Evolutionary conservation across 1,140 invertebrate genomes (phyloP).

Genomic region (Pectinophora gossypiella): DNA sequence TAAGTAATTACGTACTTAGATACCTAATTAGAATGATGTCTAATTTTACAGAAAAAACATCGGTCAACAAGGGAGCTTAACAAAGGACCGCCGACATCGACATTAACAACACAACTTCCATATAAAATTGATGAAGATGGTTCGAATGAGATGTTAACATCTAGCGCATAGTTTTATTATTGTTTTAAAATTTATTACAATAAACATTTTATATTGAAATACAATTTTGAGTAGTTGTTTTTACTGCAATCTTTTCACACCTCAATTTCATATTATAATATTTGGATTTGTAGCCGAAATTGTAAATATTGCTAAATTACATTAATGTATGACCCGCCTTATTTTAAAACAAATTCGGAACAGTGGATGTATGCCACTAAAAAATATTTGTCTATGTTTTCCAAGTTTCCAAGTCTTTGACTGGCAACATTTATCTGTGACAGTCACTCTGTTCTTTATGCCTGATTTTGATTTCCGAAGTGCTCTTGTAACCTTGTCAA

Average conservation of each 20-base stretch:
- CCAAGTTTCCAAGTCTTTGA: not conserved
- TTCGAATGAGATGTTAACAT: constrained; percentile 57
- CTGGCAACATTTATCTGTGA: not conserved
- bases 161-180: constrained; percentile 39
- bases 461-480: constrained; percentile 61
- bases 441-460: constrained; percentile 12
- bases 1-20: too few species aligned
- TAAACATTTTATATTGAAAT: not conserved
- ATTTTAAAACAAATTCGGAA: not conserved
- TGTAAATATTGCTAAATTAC: too few species aligned
- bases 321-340: too few species aligned
- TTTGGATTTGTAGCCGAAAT: too few species aligned
- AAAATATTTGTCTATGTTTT: not conserved
- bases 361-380: not conserved
- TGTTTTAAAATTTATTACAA: too few species aligned
- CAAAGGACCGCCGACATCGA: constrained; percentile 60
- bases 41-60: too few species aligned
- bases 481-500: constrained; percentile 32
- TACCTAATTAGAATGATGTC: too few species aligned
- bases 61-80: constrained; percentile 21
- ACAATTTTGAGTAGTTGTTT: too few species aligned
- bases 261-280: too few species aligned
- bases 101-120: constrained; percentile 62
- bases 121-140: constrained; percentile 75
- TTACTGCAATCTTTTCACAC: too few species aligned